phyloP scores from a whole-genome alignment of 2,888 invertebrate genomes.

The Cheilosia scutellata region DNA sequence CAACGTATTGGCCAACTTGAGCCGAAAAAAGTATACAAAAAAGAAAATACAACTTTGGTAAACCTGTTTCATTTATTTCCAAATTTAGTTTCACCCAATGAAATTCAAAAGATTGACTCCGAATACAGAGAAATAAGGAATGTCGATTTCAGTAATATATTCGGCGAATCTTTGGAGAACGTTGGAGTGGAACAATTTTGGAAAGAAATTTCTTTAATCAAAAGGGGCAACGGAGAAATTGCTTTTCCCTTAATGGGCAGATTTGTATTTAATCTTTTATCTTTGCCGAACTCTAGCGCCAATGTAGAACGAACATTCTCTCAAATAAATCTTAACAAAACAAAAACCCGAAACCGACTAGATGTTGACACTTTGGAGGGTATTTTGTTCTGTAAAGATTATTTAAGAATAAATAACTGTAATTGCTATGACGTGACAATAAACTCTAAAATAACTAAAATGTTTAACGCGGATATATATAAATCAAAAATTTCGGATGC shows the following conservation, averaged over 20 bases:
- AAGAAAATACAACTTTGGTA: not conserved
- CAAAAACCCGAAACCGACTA: no score
- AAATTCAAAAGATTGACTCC: constrained; percentile 1
- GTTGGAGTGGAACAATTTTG: no score
- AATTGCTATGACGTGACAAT: no score
- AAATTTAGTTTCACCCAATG: not conserved
- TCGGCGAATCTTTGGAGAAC: not conserved
- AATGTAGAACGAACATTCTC: not conserved
- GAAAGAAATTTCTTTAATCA: no score
- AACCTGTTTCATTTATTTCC: not conserved
- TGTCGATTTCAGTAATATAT: not conserved
- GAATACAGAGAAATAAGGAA: not conserved
- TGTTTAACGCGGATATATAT: no score
- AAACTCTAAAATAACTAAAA: no score
- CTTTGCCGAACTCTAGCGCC: not conserved
- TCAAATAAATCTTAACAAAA: no score
- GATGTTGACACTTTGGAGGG: no score
- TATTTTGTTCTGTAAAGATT: no score
- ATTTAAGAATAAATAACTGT: no score
- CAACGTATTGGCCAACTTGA: not conserved
- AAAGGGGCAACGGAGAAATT: no score
- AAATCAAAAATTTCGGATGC: no score
- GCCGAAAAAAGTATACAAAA: not conserved
- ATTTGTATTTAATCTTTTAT: not conserved
- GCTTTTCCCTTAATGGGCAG: not conserved